These are phyloP conservation scores for Microctonus hyperodae DNA, from an alignment of 2,888 invertebrate species.

Conservation along the genomic window DNA sequence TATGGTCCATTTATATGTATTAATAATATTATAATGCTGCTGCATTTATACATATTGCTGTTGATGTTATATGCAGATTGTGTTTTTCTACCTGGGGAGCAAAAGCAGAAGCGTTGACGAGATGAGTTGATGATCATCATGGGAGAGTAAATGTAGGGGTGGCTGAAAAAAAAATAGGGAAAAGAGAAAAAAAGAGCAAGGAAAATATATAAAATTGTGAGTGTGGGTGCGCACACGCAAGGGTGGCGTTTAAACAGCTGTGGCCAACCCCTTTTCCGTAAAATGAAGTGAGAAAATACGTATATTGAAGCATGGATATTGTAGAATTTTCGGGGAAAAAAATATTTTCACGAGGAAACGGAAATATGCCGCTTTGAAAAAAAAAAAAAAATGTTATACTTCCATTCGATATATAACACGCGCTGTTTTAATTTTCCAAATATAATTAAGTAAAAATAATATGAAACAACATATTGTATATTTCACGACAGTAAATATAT, in stretches of 20 bases:
- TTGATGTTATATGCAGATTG: no score
- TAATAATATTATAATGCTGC: no score
- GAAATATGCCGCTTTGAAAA: conserved; percentile 11
- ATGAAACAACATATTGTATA: neutral
- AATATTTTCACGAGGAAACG: conserved; percentile 1
- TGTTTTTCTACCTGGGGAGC: neutral
- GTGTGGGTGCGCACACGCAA: conserved; percentile 32
- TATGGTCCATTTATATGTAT: no score
- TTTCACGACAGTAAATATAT: neutral
- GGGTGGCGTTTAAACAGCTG: conserved; percentile 54
- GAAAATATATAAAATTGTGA: conserved; percentile 28
- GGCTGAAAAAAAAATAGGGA: conserved; percentile 3
- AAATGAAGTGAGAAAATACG: conserved; percentile 6
- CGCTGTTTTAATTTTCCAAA: neutral
- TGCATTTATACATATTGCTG: no score
- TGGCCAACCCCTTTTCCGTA: conserved; percentile 45
- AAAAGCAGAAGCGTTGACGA: neutral
- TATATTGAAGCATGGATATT: neutral
- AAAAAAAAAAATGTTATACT: neutral
- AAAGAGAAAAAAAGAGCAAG: conserved; percentile 36
- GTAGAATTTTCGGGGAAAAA: conserved; percentile 9
- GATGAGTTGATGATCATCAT: neutral
- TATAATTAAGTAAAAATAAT: neutral
- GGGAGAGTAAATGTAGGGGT: neutral
- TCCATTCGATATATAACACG: neutral